Evolutionary conservation across 2,888 invertebrate genomes (phyloP), one percentile per base, ranked within the genome.

Genomic region (Eurois occulta): DNA sequence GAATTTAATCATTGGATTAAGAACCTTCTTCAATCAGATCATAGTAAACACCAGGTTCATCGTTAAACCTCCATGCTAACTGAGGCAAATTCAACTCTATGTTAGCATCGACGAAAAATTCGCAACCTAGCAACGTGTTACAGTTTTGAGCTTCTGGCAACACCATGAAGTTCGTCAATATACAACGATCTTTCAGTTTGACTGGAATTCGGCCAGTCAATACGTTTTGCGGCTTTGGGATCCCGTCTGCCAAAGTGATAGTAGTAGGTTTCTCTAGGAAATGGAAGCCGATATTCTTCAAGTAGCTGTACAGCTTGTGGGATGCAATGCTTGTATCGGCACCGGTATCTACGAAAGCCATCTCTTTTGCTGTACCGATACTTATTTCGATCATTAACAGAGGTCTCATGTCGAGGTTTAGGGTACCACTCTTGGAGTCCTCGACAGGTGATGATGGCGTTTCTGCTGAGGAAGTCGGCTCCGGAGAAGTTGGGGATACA

Each of bases 71-170:
- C 84, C 84, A 90, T 4, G 78, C 85, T 13, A 78, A 32, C 58
- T 90, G 87, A 1, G 89, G 86, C n/a, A 90, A 55, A 72, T 89
- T 86, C 21, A 91, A 77, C 10, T 88, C 66, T 43, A 91, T 89
- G 1, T 87, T 77, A 21, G 86, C 88, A 35, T 90, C 84, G 3
- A 38, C 21, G 0, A 84, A 10, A n/a, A 84, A 84, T 16, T 75
- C 85, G 7, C 80, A 69, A 18, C 84, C 84, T 18, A 84, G 75
- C 62, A 84, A 75, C 0, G 84, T 84, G 4, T 72, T 67, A 65
- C 46, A 55, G 3, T 72, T 79, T 7, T 1, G 11, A 18, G 84
- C 80, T 41, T 87, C 84, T 0, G 84, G 84, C 38, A 75, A 16
- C 6, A 84, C 84, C 32, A 62, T 38, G 24, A 84, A 86, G 38